Percentiles rank a stretch among this genome's conserved stretches.
Evolutionary conservation across 2,888 invertebrate genomes (phyloP).

Genomic region (Coelogynopora nodosa): DNA sequence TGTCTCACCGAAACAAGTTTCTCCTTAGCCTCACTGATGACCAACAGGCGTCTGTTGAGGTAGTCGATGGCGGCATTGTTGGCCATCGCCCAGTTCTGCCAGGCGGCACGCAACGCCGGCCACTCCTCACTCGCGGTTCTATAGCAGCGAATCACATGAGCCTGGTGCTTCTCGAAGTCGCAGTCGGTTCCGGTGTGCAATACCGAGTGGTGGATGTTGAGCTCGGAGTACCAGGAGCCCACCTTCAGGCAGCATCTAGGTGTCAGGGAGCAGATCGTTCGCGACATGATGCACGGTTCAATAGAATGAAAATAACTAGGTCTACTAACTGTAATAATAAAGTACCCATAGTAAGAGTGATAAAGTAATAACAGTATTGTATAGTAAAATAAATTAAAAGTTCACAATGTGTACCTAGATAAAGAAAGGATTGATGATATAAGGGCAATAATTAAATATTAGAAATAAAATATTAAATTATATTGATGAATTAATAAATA

Average conservation of each 20-base stretch:
- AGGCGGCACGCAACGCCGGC: constrained; percentile 19
- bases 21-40: background rate
- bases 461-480: too few species aligned
- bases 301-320: too few species aligned
- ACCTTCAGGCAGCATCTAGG: constrained; percentile 83
- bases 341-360: too few species aligned
- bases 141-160: constrained; percentile 36
- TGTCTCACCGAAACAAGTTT: background rate
- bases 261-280: background rate
- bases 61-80: constrained; percentile 38
- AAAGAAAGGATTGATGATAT: too few species aligned
- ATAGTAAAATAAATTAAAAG: too few species aligned
- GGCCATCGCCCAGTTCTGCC: constrained; percentile 45
- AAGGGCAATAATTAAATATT: too few species aligned
- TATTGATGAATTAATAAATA: too few species aligned
- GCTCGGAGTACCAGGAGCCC: constrained; percentile 87
- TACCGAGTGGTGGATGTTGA: constrained; percentile 66
- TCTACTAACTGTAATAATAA: too few species aligned
- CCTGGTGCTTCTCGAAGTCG: background rate
- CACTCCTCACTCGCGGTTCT: constrained; percentile 37
- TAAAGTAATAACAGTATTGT: too few species aligned
- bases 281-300: too few species aligned
- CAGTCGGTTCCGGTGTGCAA: constrained; percentile 2
- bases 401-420: too few species aligned
- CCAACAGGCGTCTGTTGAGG: background rate